Conservation (phyloP, 2,113 vertebrate genomes). For the Prietella phreatophila region DNA sequence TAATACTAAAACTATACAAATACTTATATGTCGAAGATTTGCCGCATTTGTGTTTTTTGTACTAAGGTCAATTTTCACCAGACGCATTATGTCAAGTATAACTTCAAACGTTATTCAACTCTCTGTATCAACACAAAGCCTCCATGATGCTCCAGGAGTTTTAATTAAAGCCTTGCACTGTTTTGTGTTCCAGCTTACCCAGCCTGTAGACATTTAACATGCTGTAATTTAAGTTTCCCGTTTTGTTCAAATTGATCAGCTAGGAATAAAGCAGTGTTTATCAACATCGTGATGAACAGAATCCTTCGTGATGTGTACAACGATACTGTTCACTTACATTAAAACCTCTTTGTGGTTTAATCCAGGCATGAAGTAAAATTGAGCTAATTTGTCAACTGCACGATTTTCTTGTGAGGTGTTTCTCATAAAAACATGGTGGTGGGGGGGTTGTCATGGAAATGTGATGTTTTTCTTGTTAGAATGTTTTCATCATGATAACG, state of each 20-base stretch:
- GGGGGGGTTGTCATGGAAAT: not conserved
- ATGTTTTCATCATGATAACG: not conserved
- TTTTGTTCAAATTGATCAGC: not conserved
- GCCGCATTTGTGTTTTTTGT: not conserved
- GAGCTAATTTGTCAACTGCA: not conserved
- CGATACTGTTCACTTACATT: not conserved
- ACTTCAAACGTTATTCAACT: not conserved
- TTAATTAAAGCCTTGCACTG: not conserved
- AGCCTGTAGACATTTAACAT: not conserved
- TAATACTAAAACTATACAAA: not conserved
- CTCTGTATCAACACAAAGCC: not conserved
- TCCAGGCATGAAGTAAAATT: not conserved
- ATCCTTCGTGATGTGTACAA: not conserved
- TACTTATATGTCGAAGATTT: not conserved
- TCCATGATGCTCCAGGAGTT: not conserved
- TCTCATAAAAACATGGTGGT: not conserved
- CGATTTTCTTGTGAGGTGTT: not conserved
- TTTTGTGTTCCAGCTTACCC: not conserved
- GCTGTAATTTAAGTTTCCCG: not conserved
- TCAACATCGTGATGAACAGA: not conserved
- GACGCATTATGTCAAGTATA: not conserved
- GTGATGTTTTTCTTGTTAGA: not conserved
- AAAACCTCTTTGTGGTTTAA: not conserved
- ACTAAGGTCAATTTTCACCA: not conserved
- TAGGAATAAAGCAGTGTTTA: not conserved